Conservation (phyloP, 2,113 vertebrate species). For the Typhlomys cinereus region DNA sequence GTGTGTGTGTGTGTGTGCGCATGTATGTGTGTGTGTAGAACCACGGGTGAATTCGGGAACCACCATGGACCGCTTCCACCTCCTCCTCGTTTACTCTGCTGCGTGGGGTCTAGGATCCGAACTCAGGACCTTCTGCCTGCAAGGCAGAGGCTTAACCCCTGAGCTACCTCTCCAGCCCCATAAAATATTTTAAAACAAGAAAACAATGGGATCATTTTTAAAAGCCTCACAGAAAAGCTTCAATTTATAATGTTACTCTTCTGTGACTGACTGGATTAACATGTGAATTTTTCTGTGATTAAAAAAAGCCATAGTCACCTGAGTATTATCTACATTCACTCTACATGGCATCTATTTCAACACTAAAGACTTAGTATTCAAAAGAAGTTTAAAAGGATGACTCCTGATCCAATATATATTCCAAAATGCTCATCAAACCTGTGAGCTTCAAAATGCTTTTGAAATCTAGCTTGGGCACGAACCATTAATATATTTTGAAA, state of each 20-base stretch:
- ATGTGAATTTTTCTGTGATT: background rate
- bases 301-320: background rate
- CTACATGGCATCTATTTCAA: background rate
- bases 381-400: constrained; percentile 15
- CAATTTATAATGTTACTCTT: background rate
- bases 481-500: constrained; percentile 31
- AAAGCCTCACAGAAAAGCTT: constrained; percentile 17
- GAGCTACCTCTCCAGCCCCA: too few species aligned
- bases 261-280: background rate
- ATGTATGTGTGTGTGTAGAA: too few species aligned
- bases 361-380: background rate
- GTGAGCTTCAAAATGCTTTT: background rate
- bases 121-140: too few species aligned
- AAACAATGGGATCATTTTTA: constrained; percentile 38
- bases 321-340: constrained; percentile 12
- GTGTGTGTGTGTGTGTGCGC: too few species aligned
- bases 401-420: background rate
- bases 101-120: too few species aligned
- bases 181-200: constrained; percentile 31
- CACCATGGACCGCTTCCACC: too few species aligned
- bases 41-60: too few species aligned
- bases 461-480: background rate
- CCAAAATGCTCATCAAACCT: background rate
- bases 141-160: too few species aligned
- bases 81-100: too few species aligned